phyloP scores from a whole-genome alignment of 2,888 invertebrate species.

The Drosophila ustulata region DNA sequence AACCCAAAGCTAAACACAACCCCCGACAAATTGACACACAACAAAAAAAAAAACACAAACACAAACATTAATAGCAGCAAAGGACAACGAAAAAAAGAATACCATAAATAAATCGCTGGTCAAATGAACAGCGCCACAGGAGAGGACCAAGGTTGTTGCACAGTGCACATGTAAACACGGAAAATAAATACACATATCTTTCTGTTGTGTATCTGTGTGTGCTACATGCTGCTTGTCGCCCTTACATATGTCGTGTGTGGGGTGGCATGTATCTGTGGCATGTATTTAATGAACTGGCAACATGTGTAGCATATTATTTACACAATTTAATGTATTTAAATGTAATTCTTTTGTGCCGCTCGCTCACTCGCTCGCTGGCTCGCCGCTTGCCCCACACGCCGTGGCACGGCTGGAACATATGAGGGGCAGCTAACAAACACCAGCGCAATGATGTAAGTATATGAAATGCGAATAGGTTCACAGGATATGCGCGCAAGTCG shows the following conservation, averaged over 20 bases:
- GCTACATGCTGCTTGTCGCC: conserved; percentile 1
- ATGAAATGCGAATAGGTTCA: conserved; percentile 83
- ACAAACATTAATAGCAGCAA: conserved; percentile 9
- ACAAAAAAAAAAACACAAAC: background rate
- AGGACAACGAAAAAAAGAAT: conserved; percentile 20
- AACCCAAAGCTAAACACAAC: conserved; percentile 5
- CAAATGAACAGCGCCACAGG: conserved; percentile 62
- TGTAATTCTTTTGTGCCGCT: conserved; percentile 69
- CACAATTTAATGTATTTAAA: conserved; percentile 81
- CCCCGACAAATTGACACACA: conserved; percentile 1
- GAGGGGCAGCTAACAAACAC: conserved; percentile 67
- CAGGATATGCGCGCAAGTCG: conserved; percentile 78
- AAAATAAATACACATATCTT: conserved; percentile 32
- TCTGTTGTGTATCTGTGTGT: conserved; percentile 14
- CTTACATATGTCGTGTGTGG: conserved; percentile 55
- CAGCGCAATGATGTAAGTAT: conserved; percentile 83
- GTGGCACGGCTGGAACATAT: conserved; percentile 14
- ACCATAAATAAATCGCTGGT: conserved; percentile 77
- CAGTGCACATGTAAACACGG: conserved; percentile 19
- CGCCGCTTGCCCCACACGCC: conserved; percentile 24
- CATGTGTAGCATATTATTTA: conserved; percentile 81
- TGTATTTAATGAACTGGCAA: conserved; percentile 81
- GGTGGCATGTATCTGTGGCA: conserved; percentile 73
- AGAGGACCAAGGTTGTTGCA: conserved; percentile 18
- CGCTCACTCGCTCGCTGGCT: conserved; percentile 8